These are phyloP conservation scores for Drosophila bifasciata DNA, from an alignment of 1,140 invertebrate genomes.

Conservation along the genomic window DNA sequence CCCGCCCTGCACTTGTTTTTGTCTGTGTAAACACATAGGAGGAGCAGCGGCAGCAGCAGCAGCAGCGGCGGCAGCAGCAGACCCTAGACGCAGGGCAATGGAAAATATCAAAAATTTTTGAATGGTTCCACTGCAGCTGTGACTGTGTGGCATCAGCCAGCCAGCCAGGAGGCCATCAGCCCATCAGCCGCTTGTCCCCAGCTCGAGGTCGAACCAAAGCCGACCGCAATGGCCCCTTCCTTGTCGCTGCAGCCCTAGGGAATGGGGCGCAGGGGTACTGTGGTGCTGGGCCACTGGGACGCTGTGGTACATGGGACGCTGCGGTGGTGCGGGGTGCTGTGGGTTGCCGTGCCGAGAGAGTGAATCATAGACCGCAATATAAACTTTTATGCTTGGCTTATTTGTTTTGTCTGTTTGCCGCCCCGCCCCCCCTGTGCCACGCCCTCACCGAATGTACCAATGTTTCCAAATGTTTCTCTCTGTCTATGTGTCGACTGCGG, in stretches of 20 bases:
- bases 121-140: conserved; percentile 73
- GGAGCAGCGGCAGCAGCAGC: conserved; percentile 36
- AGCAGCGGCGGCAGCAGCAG: conserved; percentile 31
- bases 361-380: conserved; percentile 82
- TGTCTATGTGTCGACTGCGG: conserved; percentile 10
- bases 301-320: too few species aligned
- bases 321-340: too few species aligned
- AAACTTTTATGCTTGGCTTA: conserved; percentile 81
- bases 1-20: conserved; percentile 22
- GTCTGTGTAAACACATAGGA: conserved; percentile 56
- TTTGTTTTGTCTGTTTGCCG: conserved; percentile 78
- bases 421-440: conserved; percentile 7
- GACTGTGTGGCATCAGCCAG: conserved; percentile 4
- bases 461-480: conserved; percentile 20
- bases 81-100: conserved; percentile 58
- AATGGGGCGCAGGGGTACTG: too few species aligned
- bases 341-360: conserved; percentile 17
- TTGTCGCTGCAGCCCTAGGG: too few species aligned
- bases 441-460: not conserved
- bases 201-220: conserved; percentile 29
- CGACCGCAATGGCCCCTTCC: conserved; percentile 48
- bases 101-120: conserved; percentile 79
- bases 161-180: not conserved
- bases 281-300: too few species aligned
- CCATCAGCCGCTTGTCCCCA: not conserved